These are phyloP conservation scores for Hyaena hyaena DNA, from an alignment of 2,113 vertebrate species.

Conservation along the genomic window DNA sequence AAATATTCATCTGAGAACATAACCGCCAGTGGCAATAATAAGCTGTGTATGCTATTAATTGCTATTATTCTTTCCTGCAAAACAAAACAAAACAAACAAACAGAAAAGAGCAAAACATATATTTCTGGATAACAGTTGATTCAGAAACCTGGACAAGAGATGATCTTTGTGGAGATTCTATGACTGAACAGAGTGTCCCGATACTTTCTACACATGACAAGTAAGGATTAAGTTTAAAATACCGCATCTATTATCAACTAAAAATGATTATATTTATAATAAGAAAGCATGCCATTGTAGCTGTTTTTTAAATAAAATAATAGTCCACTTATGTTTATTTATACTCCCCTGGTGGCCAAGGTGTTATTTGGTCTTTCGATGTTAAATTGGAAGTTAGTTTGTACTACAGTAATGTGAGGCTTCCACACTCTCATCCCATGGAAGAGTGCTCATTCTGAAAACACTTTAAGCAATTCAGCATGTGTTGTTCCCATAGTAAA, in stretches of 20 bases:
- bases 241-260: background rate
- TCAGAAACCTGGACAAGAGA: background rate
- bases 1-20: conserved; percentile 37
- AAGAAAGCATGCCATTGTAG: background rate
- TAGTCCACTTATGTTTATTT: background rate
- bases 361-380: background rate
- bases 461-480: background rate
- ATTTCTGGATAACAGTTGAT: background rate
- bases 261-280: background rate
- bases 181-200: background rate
- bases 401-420: background rate
- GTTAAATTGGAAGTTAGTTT: background rate
- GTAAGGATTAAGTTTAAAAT: conserved; percentile 15
- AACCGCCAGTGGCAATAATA: background rate
- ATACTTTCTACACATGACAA: background rate
- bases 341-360: background rate
- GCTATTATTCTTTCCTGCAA: conserved; percentile 31
- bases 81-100: background rate
- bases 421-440: background rate
- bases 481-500: conserved; percentile 40
- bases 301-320: background rate
- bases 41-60: background rate
- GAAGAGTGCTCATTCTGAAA: background rate
- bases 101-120: background rate
- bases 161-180: background rate